Evolutionary conservation across 2,113 vertebrate genomes (phyloP), one percentile per base, ranked within the genome.

Genomic region (Prunella himalayana): DNA sequence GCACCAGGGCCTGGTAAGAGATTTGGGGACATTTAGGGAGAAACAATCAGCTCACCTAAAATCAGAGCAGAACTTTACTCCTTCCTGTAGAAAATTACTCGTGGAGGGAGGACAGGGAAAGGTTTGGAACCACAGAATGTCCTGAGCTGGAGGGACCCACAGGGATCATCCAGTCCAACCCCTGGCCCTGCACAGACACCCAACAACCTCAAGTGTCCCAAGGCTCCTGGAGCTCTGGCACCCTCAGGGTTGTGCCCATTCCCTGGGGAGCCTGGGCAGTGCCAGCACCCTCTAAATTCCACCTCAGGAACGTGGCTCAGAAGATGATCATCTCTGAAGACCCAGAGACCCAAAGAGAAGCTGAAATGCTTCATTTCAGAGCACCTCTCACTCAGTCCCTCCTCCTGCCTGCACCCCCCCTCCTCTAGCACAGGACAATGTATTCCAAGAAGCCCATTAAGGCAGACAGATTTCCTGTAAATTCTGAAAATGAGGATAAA

Each of bases 1-100:
- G 71, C 51, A 2, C 25, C 1, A 3, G 28, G 31, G 9, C 1
- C 61, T 64, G 23, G 2, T 2, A 37, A 0, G 3, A 22, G 33
- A 28, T 64, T 3, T 60, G 17, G 18, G 50, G 11, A 6, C 22
- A 4, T n/a, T 71, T 11, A 31, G 44, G 12, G 9, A 4, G 12
- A n/a, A 66, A 54, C 16, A 15, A 6, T 28, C 47, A 71, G 24
- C 11, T 28, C 15, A 6, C 7, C 27, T 30, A 8, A 79, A 88
- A 35, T 8, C 5, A 1, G 13, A 15, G 28, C 0, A 0, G 20
- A 6, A 5, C 53, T 63, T 71, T 9, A 22, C 11, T 37, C 19
- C 15, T 16, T 41, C 15, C 56, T 41, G 2, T 1, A 30, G 37
- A 27, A 13, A 68, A 30, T 37, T 13, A 35, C 7, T 17, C 12